These are phyloP conservation scores for Corythornis vintsioides DNA, from an alignment of 2,113 vertebrate genomes.

Conservation along the genomic window DNA sequence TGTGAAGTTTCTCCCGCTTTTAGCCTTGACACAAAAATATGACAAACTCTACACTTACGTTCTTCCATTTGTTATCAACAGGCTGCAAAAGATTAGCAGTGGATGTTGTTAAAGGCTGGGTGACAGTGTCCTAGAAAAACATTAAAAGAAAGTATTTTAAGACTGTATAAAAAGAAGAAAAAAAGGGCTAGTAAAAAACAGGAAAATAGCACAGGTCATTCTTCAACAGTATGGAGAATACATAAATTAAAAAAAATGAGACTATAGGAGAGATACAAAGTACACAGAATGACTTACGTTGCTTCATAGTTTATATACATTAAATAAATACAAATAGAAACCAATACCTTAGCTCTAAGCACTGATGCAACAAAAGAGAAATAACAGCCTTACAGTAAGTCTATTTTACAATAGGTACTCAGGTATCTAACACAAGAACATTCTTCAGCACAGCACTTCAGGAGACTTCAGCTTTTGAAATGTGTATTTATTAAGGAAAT, in stretches of 20 bases:
- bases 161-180: background rate
- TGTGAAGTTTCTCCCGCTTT: background rate
- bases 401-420: background rate
- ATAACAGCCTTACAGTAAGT: background rate
- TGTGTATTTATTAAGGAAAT: background rate
- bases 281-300: background rate
- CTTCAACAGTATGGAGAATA: background rate
- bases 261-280: background rate
- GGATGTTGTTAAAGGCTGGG: conserved; percentile 18
- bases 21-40: background rate
- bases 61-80: conserved; percentile 64
- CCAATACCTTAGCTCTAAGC: background rate
- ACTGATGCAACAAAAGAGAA: background rate
- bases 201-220: background rate
- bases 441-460: background rate
- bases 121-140: conserved; percentile 38
- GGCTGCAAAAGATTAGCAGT: conserved; percentile 62
- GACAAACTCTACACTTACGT: conserved; percentile 23
- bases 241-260: background rate
- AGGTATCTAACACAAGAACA: background rate
- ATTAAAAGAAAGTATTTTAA: background rate
- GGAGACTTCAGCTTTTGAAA: background rate
- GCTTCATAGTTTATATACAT: background rate
- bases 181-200: background rate
- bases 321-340: background rate